Conservation (phyloP, 2,888 invertebrate genomes). For the Hypolimnas misippus region DNA sequence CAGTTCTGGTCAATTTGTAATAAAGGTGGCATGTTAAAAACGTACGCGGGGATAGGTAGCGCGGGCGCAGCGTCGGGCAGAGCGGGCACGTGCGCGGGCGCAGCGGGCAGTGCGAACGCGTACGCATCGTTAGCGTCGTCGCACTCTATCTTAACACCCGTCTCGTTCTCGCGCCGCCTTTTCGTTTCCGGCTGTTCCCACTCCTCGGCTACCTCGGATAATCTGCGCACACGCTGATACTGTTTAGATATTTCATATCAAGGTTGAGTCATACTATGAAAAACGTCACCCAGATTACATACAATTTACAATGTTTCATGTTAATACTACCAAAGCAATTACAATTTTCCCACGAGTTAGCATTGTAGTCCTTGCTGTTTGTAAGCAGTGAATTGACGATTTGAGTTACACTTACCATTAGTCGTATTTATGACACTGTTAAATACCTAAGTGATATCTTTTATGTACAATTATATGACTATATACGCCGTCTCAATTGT, state of each 20-base stretch:
- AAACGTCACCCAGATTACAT: slow-evolving; percentile 8
- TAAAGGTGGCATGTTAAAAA: slow-evolving; percentile 19
- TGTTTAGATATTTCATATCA: slow-evolving; percentile 38
- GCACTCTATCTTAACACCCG: slow-evolving; percentile 88
- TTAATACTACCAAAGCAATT: slow-evolving; percentile 8
- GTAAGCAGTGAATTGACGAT: neutral
- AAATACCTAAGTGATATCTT: neutral
- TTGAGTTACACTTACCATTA: neutral
- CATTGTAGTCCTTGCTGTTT: neutral
- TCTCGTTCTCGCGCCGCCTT: slow-evolving; percentile 83
- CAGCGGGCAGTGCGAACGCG: slow-evolving; percentile 85
- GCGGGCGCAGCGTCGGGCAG: slow-evolving; percentile 65
- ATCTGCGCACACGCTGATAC: slow-evolving; percentile 61
- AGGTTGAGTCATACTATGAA: slow-evolving; percentile 10
- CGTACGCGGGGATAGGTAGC: slow-evolving; percentile 47
- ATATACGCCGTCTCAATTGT: neutral
- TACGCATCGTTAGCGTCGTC: slow-evolving; percentile 89
- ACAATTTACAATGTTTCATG: slow-evolving; percentile 1
- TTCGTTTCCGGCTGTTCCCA: slow-evolving; percentile 79
- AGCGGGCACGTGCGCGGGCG: slow-evolving; percentile 54
- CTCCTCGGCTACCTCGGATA: slow-evolving; percentile 74
- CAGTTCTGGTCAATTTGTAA: neutral
- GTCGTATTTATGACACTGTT: slow-evolving; percentile 13
- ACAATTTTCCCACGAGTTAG: slow-evolving; percentile 5
- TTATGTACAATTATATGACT: neutral